Evolutionary conservation across 2,888 invertebrate species (phyloP).

Genomic region (Priocnemis perturbator): DNA sequence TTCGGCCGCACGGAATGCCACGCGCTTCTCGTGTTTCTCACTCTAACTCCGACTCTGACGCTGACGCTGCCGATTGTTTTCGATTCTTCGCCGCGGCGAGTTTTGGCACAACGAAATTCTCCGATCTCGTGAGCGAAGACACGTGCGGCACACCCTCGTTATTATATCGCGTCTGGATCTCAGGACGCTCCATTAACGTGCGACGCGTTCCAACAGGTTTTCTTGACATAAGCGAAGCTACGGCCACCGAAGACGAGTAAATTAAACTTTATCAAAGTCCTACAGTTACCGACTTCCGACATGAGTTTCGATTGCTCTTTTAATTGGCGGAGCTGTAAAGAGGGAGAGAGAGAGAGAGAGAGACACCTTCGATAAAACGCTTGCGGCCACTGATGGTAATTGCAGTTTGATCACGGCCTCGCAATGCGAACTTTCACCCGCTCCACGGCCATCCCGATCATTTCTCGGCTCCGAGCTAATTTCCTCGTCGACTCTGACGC

Average conservation of each 20-base stretch:
- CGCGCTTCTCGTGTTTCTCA: no score
- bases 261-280: constrained; percentile 48
- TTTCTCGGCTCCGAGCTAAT: constrained; percentile 19
- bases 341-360: constrained; percentile 25
- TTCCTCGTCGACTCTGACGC: not conserved
- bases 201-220: constrained; percentile 42
- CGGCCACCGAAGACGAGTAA: constrained; percentile 26
- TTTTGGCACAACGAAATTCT: no score
- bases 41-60: no score
- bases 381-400: constrained; percentile 39
- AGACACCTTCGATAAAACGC: constrained; percentile 36
- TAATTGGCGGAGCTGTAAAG: constrained; percentile 46
- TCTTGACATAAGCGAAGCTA: constrained; percentile 26
- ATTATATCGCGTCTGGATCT: no score
- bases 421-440: constrained; percentile 46
- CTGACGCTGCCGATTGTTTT: no score
- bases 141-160: no score
- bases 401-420: constrained; percentile 47
- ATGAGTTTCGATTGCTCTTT: constrained; percentile 52
- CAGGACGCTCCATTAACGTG: no score
- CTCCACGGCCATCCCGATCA: constrained; percentile 29
- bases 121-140: no score
- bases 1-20: no score
- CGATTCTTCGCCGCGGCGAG: no score
- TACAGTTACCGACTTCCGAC: constrained; percentile 19